Base-by-base conservation (phyloP, 37 sponge, comb jelly and placozoan genomes). In the Chondrosia reniformis region DNA sequence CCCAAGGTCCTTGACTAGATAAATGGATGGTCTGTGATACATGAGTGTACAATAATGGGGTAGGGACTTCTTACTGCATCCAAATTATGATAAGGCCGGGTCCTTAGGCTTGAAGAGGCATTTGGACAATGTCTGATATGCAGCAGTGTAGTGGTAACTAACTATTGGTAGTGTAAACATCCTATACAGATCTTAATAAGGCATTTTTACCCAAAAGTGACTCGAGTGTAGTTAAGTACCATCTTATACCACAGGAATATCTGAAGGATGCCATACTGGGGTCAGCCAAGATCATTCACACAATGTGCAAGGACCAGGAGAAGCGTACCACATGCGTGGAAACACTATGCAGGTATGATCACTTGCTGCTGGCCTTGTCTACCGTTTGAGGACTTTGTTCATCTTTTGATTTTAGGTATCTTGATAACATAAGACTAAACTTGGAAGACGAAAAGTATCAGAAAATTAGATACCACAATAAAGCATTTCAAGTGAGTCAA, bases 281-380 rank as follows among this genome's bases (percentile, higher is more conserved):
- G 17, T 91, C 92, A 37, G 92, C 74, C 15, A 74, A 81, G 28
- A 87, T 91, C 85, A 84, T 91, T 13, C 88, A 91, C 82, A 84
- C 92, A 13, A 73, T 91, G 21, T 91, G 88, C 34, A 44, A 19
- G 0, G 80, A 91, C 45, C 65, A 62, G 52, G 88, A 91, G 9
- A 80, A 78, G 63, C 78, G 76, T 39, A 84, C 75, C 37, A 8
- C 76, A 8, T 91, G 92, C 41, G 54, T 91, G 0, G 92, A 87
- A 40, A 84, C 88, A n/a, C 32, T 91, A 0, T 80, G 74, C 67
- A 84, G 52, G 92, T 87, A 52, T 33, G 83, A n/a, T n/a, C n/a
- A n/a, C 21, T 9, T 25, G 40, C 10, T 15, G 54, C 31, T 74
- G 38, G n/a, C 9, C 38, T 17, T 76, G 58, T 56, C 2, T 56